A percentile compares a stretch with the other conserved stretches of the same genome.
These are phyloP conservation scores for Leptopilina drosophilae DNA, from an alignment of 2,888 invertebrate species.

Conservation along the genomic window DNA sequence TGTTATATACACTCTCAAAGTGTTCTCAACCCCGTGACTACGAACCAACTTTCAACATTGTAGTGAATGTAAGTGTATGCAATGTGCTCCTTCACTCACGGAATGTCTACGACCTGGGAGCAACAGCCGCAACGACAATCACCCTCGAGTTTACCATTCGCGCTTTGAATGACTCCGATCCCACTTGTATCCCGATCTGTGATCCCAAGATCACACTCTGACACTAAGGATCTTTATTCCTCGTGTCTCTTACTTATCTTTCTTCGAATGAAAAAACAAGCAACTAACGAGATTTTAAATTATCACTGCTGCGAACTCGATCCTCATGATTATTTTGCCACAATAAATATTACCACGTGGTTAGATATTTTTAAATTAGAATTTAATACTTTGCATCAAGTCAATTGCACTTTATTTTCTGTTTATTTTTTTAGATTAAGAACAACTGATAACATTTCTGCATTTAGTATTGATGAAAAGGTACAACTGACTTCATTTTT, in stretches of 20 bases:
- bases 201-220: constrained; percentile 10
- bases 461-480: too few relatives aligned
- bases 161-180: constrained; percentile 2
- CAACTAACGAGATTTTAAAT: too few relatives aligned
- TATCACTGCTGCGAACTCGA: too few relatives aligned
- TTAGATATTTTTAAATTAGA: too few relatives aligned
- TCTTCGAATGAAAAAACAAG: not conserved
- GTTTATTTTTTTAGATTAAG: too few relatives aligned
- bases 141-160: constrained; percentile 22
- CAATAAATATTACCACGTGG: too few relatives aligned
- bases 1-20: not conserved
- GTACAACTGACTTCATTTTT: too few relatives aligned
- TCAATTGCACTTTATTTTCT: too few relatives aligned
- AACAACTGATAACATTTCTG: too few relatives aligned
- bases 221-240: constrained; percentile 7
- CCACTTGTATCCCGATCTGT: constrained; percentile 23
- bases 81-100: constrained; percentile 30
- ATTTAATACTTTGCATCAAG: too few relatives aligned
- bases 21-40: constrained; percentile 42
- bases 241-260: not conserved
- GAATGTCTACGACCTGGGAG: constrained; percentile 41
- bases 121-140: constrained; percentile 38
- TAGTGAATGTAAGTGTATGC: constrained; percentile 20
- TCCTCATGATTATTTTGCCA: too few relatives aligned
- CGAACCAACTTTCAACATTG: constrained; percentile 23